Evolutionary conservation across 2,797 vertebrate species (phyloP).

Genomic region (Cryptoprocta ferox): DNA sequence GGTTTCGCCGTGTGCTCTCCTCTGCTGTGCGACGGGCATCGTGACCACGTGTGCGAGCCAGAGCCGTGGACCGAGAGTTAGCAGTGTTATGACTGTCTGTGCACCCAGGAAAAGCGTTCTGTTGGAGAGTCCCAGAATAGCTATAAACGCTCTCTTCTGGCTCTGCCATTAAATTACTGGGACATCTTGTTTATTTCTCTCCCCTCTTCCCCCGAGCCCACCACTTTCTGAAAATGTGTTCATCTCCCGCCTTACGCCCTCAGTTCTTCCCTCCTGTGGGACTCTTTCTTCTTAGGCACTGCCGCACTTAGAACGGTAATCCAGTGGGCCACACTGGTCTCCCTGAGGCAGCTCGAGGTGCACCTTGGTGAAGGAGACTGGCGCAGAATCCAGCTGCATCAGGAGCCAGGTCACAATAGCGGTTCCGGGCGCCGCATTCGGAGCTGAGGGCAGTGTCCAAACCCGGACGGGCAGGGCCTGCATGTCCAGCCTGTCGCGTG

Average conservation of each 20-base stretch:
- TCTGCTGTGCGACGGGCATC: constrained; percentile 78
- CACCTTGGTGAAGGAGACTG: background rate
- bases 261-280: background rate
- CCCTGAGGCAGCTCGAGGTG: background rate
- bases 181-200: constrained; percentile 83
- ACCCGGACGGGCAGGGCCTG: background rate
- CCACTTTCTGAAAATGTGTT: background rate
- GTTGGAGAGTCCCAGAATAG: constrained; percentile 78
- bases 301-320: constrained; percentile 34
- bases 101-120: constrained; percentile 81
- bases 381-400: background rate
- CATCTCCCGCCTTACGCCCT: constrained; percentile 30
- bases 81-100: constrained; percentile 87
- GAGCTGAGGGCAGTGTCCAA: background rate
- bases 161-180: constrained; percentile 87
- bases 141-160: constrained; percentile 82
- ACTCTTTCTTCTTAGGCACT: constrained; percentile 28
- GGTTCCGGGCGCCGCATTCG: background rate
- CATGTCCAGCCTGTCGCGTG: background rate
- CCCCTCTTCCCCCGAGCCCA: constrained; percentile 46
- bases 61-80: constrained; percentile 80
- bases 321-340: background rate
- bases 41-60: constrained; percentile 73
- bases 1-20: constrained; percentile 68
- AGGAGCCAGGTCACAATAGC: background rate